phyloP scores from a whole-genome alignment of 2,113 vertebrate genomes.

The Noturus placidus region DNA sequence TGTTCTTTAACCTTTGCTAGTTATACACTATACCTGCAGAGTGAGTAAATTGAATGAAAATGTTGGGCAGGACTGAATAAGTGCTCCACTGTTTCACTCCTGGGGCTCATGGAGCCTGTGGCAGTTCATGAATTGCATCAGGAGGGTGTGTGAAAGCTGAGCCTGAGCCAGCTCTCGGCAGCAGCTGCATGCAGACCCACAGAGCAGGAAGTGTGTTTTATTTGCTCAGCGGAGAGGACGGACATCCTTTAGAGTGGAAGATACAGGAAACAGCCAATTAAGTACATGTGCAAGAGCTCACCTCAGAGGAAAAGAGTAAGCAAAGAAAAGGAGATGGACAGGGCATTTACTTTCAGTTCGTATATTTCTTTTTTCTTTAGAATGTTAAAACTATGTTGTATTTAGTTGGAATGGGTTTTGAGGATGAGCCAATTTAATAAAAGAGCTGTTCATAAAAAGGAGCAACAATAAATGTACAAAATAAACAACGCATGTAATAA shows the following conservation, averaged over 20 bases:
- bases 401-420: neutral
- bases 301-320: slow-evolving; percentile 33
- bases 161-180: slow-evolving; percentile 24
- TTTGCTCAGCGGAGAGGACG: slow-evolving; percentile 57
- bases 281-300: slow-evolving; percentile 50
- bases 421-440: neutral
- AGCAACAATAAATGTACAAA: neutral
- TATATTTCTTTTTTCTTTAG: neutral
- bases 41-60: neutral
- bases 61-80: slow-evolving; percentile 14
- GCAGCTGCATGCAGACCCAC: slow-evolving; percentile 50
- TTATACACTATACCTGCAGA: neutral
- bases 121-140: slow-evolving; percentile 4
- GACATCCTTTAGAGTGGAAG: slow-evolving; percentile 62
- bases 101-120: slow-evolving; percentile 7
- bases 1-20: neutral
- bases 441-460: neutral
- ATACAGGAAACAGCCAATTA: slow-evolving; percentile 66
- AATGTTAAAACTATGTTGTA: neutral
- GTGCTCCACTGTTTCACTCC: neutral
- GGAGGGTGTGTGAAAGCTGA: slow-evolving; percentile 16
- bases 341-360: neutral
- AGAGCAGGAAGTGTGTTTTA: slow-evolving; percentile 54
- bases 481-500: neutral
- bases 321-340: slow-evolving; percentile 9